Evolutionary conservation across 2,113 vertebrate species (phyloP), one percentile per base, ranked within the genome.

Genomic region (Pipra filicauda): DNA sequence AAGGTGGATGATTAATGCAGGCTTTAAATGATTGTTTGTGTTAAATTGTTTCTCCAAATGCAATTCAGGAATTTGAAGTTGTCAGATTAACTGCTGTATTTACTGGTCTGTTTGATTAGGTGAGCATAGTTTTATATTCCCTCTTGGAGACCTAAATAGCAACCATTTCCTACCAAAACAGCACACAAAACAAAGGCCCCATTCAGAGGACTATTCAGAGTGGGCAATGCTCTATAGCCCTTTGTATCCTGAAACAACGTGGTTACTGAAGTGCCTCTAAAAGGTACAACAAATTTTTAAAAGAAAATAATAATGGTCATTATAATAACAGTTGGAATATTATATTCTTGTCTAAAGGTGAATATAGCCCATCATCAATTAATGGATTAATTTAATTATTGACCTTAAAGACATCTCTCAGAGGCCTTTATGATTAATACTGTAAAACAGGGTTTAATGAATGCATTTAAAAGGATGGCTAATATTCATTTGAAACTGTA

Each of bases 141-240:
- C 98, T 97, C 97, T 97, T 98, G 98, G 98, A 98, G 98, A 98
- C 96, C 97, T 98, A 99, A 99, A 98, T 98, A 98, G 98, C 98
- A 98, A 98, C 98, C 98, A 98, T 98, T 99, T 99, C 98, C 98
- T 98, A 98, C 98, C 97, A 98, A 99, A 99, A 99, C 98, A 98
- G 97, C 97, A 54, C 92, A 49, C 89, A 92, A 97, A 98, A 99
- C 99, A 99, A 99, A 99, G 98, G 97, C 91, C 93, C 96, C 97
- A 98, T 99, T 99, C 98, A 99, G 84, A 90, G 91, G 66, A 85
- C 88, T 95, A 15, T 86, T 93, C 92, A 72, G 70, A 96, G 95
- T 94, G 88, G 96, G 96, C 95, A 94, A 77, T 85, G 91, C 95
- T 98, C 97, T 98, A 48, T 97, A 92, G 97, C 88, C 93, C 96